Evolutionary conservation across 2,113 vertebrate species (phyloP), one percentile per base, ranked within the genome.

Genomic region (Oreamnos americanus): DNA sequence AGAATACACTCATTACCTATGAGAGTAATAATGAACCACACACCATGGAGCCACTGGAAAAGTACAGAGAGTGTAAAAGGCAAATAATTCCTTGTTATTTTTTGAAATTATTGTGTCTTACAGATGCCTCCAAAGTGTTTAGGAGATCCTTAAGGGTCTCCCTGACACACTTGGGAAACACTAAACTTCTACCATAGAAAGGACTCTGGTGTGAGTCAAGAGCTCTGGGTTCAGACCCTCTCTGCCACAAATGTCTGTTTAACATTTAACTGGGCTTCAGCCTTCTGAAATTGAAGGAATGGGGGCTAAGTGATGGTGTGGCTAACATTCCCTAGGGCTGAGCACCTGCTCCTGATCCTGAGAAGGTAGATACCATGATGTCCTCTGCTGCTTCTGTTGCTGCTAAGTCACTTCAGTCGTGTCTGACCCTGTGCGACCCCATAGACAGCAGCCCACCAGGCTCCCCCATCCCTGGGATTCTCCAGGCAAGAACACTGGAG

Each of bases 301-400:
- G 9, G 21, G 23, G 30, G 0, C 2, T 26, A 62, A 51, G 3
- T 36, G 6, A 43, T 10, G 17, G 11, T 51, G 28, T 15, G 0
- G 23, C 23, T 43, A 36, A 67, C 4, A 9, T 39, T 6, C 89
- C 10, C 23, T 79, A 67, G 14, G 15, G 26, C 39, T 53, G n/a
- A 25, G 25, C 95, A 97, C 94, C 94, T 98, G 96, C 71, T 96
- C 36, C 45, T 96, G 94, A 97, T 97, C 82, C 67, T 90, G 92
- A 91, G 93, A 78, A 96, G 94, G 98, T 91, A 51, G 81, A 86
- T 60, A 94, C 58, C 67, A 67, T 93, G 91, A 94, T 28, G 62
- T 81, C 93, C 90, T 94, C 67, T 76, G 28, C 60, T 62, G 60
- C 26, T 60, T 5, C 58, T 62, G 58, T 2, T 30, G 60, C 60